Evolutionary conservation across 53 echinoderm and acorn worm genomes (phyloP).

Genomic region (Holothuria scabra): DNA sequence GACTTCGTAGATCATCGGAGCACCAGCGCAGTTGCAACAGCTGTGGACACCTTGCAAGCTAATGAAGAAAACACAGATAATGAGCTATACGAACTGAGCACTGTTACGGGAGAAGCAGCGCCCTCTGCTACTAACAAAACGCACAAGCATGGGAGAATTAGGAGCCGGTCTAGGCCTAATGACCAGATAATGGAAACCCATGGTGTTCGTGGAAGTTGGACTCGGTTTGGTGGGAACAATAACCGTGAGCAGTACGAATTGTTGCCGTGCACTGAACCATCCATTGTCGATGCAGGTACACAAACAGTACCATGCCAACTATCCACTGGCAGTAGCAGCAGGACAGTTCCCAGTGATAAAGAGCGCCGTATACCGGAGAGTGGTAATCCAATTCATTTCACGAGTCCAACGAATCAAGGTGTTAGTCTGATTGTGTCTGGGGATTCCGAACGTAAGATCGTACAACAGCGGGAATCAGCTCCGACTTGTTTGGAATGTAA

Average conservation of each 20-base stretch:
- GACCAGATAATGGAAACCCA: constrained; percentile 81
- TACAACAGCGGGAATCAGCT: constrained; percentile 48
- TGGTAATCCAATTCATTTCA: constrained; percentile 45
- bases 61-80: constrained; percentile 43
- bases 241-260: constrained; percentile 92
- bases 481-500: constrained; percentile 57
- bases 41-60: constrained; percentile 47
- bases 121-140: constrained; percentile 12
- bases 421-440: constrained; percentile 33
- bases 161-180: constrained; percentile 21
- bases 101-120: constrained; percentile 30
- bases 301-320: constrained; percentile 40
- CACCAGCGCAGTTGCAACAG: constrained; percentile 6
- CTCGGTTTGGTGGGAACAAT: constrained; percentile 71
- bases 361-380: constrained; percentile 47
- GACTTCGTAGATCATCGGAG: constrained; percentile 30
- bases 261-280: constrained; percentile 60
- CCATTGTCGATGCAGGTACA: constrained; percentile 37
- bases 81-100: constrained; percentile 45
- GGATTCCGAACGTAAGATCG: constrained; percentile 32
- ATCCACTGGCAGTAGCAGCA: background rate
- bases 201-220: constrained; percentile 78
- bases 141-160: constrained; percentile 25
- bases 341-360: constrained; percentile 10
- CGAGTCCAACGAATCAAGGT: constrained; percentile 41